These are phyloP conservation scores for Tortricodes alternella DNA, from an alignment of 2,888 invertebrate species.

Conservation along the genomic window DNA sequence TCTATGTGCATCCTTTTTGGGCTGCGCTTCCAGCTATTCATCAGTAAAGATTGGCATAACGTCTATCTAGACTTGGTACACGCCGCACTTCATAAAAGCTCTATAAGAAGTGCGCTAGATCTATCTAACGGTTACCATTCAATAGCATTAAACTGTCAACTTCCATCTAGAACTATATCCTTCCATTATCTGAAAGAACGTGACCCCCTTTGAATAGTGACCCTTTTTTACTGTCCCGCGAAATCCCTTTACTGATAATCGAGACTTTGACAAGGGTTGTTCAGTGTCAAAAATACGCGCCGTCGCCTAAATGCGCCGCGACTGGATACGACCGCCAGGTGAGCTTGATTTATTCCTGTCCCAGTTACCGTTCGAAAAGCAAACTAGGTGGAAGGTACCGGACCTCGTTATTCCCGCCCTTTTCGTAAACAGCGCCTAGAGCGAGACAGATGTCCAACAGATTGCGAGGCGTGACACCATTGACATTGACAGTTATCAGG, in stretches of 20 bases:
- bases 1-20: conserved; percentile 66
- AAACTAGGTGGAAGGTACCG: conserved; percentile 20
- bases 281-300: conserved; percentile 27
- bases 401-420: conserved; percentile 17
- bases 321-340: conserved; percentile 18
- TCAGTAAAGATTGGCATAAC: conserved; percentile 44
- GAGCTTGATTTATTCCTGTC: conserved; percentile 50
- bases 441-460: conserved; percentile 21
- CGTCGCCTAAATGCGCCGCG: conserved; percentile 25
- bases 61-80: conserved; percentile 33
- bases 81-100: background rate
- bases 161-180: conserved; percentile 12
- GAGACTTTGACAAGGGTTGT: conserved; percentile 32
- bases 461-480: conserved; percentile 11
- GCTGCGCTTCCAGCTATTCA: conserved; percentile 41
- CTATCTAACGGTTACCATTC: conserved; percentile 6
- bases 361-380: conserved; percentile 41
- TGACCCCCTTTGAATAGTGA: conserved; percentile 24
- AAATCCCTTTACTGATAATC: conserved; percentile 31
- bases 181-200: conserved; percentile 23
- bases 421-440: conserved; percentile 19
- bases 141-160: conserved; percentile 9
- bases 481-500: conserved; percentile 4
- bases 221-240: conserved; percentile 26
- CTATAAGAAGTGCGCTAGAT: background rate